phyloP scores from a whole-genome alignment of 2,888 invertebrate genomes.

The Amphiduros pacificus region DNA sequence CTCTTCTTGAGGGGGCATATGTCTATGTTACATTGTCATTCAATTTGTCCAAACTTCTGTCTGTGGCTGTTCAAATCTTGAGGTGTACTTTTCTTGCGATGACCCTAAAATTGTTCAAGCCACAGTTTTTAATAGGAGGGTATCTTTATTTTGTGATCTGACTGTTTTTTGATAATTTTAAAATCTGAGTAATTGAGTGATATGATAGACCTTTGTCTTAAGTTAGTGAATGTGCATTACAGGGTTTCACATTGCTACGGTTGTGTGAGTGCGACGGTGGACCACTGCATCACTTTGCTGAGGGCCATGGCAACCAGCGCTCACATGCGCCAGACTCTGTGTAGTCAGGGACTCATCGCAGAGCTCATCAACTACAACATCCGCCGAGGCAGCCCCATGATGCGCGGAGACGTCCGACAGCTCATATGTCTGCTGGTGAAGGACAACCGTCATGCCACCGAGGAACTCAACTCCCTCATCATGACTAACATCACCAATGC shows the following conservation, averaged over 20 bases:
- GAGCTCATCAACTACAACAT: constrained; percentile 89
- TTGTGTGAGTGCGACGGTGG: constrained; percentile 81
- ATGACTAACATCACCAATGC: constrained; percentile 75
- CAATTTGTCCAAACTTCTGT: too few relatives aligned
- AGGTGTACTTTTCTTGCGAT: too few relatives aligned
- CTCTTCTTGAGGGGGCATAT: too few relatives aligned
- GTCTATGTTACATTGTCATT: too few relatives aligned
- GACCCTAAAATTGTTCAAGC: too few relatives aligned
- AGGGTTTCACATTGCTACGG: constrained; percentile 61
- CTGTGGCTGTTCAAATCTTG: too few relatives aligned
- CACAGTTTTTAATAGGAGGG: too few relatives aligned
- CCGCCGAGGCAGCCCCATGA: constrained; percentile 72
- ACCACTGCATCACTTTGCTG: constrained; percentile 88
- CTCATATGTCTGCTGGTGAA: constrained; percentile 85
- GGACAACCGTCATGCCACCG: constrained; percentile 81
- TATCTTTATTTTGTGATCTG: background rate
- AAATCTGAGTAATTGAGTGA: background rate
- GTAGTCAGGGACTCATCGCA: constrained; percentile 74
- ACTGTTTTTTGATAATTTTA: background rate
- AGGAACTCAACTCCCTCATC: constrained; percentile 79
- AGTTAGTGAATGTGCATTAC: background rate
- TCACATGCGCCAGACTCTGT: constrained; percentile 50
- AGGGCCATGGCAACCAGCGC: constrained; percentile 76
- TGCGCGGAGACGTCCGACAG: constrained; percentile 84
- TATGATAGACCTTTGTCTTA: background rate